Evolutionary conservation across 1,140 invertebrate species (phyloP).

Genomic region (Cotesia glomerata): DNA sequence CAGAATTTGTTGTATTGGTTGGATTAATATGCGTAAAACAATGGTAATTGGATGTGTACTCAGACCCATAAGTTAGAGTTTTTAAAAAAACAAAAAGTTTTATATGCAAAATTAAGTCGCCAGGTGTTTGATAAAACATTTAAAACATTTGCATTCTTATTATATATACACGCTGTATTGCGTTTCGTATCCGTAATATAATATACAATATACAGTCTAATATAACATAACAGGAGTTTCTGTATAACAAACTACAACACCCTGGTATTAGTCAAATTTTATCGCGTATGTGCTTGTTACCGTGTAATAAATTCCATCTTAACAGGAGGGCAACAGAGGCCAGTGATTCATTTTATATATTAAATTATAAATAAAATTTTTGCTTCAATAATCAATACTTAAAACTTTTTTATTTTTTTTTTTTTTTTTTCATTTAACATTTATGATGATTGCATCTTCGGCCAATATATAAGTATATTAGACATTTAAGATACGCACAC

Average conservation of each 20-base stretch:
- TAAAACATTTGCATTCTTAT: slow-evolving; percentile 33
- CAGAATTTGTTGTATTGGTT: not conserved
- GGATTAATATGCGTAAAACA: not conserved
- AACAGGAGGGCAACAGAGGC: not conserved
- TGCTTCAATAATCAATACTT: too few species aligned
- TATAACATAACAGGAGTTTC: not conserved
- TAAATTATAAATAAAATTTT: not conserved
- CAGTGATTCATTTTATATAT: not conserved
- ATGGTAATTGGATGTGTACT: not conserved
- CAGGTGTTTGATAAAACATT: slow-evolving; percentile 30
- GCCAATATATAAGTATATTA: too few species aligned
- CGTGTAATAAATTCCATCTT: slow-evolving; percentile 19
- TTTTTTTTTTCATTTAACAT: too few species aligned
- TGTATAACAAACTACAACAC: not conserved
- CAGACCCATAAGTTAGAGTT: not conserved
- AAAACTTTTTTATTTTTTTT: too few species aligned
- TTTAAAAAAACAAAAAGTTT: not conserved
- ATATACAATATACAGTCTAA: too few species aligned
- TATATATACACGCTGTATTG: slow-evolving; percentile 9
- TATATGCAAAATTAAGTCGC: not conserved
- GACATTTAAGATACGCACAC: too few species aligned
- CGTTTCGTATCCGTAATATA: not conserved
- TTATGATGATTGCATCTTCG: too few species aligned
- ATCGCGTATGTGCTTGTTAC: not conserved
- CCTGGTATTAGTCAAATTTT: slow-evolving; percentile 17